Base-by-base conservation (phyloP, 1,140 invertebrate genomes). In the Formica selysi region DNA sequence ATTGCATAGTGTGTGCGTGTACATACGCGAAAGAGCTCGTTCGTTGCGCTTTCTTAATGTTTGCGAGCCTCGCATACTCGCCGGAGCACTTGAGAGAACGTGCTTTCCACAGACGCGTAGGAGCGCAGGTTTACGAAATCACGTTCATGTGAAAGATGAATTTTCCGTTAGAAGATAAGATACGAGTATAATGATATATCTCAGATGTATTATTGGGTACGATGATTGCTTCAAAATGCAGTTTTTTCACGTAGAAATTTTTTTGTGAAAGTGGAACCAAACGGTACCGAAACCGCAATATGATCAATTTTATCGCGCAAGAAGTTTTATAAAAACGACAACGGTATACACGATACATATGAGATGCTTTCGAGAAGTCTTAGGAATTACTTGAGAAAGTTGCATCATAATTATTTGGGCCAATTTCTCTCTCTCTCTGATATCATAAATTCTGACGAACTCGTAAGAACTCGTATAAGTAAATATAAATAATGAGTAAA, bases 11-110 rank as follows among this genome's bases (percentile, higher is more conserved):
- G 73, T 61, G 73, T 64, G 68, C 59, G 41, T 71, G 8, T 70
- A 90, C 86, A 76, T 57, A 86, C 76, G 70, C 38, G 64, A 85
- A 79, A 88, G 76, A 89, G 71, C 64, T 57, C 57, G 73, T 62
- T 54, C 67, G 59, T 59, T 70, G 86, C 57, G 54, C 57, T 54
- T 71, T 67, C 76, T 36, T 71, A 54, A 78, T 54, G 59, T 86
- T 85, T 76, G 48, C 76, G 83, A 65, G 85, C 61, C 68, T 48
- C n/a, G 68, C 88, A 90, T 89, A 90, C n/a, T 70, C 85, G 16
- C 13, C 36, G 10, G 3, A 36, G 32, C 74, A 62, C 67, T 48
- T 16, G 38, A 76, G 26, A 61, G 48, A 79, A 16, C 70, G 74
- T 59, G 65, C 74, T 64, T 78, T 64, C 22, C 44, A 19, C 44